Evolutionary conservation across 2,888 invertebrate species (phyloP).

Genomic region (Pseudanteris insignis): DNA sequence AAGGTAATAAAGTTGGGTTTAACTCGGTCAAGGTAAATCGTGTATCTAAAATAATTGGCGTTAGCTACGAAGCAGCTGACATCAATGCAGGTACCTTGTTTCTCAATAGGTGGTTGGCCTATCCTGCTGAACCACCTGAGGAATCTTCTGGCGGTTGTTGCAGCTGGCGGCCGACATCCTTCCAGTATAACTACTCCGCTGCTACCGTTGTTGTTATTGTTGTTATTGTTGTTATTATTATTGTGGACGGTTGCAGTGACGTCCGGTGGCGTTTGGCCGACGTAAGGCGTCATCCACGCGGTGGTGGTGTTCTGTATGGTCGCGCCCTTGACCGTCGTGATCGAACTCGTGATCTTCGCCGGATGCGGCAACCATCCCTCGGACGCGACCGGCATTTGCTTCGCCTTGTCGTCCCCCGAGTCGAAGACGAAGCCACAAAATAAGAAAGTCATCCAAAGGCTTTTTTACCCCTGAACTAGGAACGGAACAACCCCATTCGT

Average conservation of each 20-base stretch:
- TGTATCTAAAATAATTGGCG: no score
- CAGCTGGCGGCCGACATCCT: slow-evolving; percentile 58
- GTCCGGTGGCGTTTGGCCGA: slow-evolving; percentile 49
- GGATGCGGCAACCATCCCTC: slow-evolving; percentile 59
- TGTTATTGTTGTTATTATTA: slow-evolving; percentile 47
- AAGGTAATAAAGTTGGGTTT: neutral
- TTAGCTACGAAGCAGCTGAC: no score
- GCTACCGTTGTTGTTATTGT: slow-evolving; percentile 52
- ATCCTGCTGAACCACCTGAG: slow-evolving; percentile 70
- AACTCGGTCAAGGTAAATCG: neutral
- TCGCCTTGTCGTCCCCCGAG: slow-evolving; percentile 60
- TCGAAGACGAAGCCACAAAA: slow-evolving; percentile 61
- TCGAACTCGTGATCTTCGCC: slow-evolving; percentile 57
- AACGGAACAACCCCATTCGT: slow-evolving; percentile 1
- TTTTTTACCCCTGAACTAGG: slow-evolving; percentile 12
- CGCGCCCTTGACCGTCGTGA: slow-evolving; percentile 57
- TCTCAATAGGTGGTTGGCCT: slow-evolving; percentile 69
- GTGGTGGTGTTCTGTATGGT: slow-evolving; percentile 57
- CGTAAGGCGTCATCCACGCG: slow-evolving; percentile 61
- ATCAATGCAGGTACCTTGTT: slow-evolving; percentile 65
- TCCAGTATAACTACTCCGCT: slow-evolving; percentile 59
- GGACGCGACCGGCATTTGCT: slow-evolving; percentile 58
- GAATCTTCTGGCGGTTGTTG: slow-evolving; percentile 68
- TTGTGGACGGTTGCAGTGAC: slow-evolving; percentile 33
- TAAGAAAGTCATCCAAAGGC: slow-evolving; percentile 60